phyloP scores from a whole-genome alignment of 2,888 invertebrate genomes.

The Teinopalpus imperialis region DNA sequence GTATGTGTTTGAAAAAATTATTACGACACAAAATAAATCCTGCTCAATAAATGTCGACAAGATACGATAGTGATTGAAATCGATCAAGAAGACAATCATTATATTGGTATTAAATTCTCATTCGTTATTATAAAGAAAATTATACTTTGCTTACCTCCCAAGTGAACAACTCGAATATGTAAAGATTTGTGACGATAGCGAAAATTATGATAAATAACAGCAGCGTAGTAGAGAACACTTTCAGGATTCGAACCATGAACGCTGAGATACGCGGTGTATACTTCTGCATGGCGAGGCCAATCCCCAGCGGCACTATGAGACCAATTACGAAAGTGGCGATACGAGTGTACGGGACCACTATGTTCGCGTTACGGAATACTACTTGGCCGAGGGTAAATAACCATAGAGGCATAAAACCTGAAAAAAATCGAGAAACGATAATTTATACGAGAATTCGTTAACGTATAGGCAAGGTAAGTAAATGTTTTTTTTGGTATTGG shows the following conservation, averaged over 20 bases:
- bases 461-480: too few relatives aligned
- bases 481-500: too few relatives aligned
- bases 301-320: slow-evolving; percentile 87
- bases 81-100: too few relatives aligned
- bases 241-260: slow-evolving; percentile 89
- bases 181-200: slow-evolving; percentile 94
- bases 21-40: too few relatives aligned
- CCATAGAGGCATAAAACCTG: slow-evolving; percentile 95
- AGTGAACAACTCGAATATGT: slow-evolving; percentile 93
- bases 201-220: slow-evolving; percentile 93
- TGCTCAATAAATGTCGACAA: too few relatives aligned
- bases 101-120: too few relatives aligned
- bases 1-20: too few relatives aligned
- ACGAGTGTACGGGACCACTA: slow-evolving; percentile 89
- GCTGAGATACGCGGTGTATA: slow-evolving; percentile 85
- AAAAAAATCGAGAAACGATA: too few relatives aligned
- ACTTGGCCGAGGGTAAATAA: slow-evolving; percentile 91
- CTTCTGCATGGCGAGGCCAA: slow-evolving; percentile 83
- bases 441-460: too few relatives aligned
- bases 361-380: slow-evolving; percentile 87
- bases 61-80: too few relatives aligned
- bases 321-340: slow-evolving; percentile 89
- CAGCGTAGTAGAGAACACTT: slow-evolving; percentile 90
- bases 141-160: slow-evolving; percentile 95
- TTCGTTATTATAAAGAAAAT: too few relatives aligned